These are phyloP conservation scores for Alethe diademata DNA, from an alignment of 2,113 vertebrate genomes.

Conservation along the genomic window DNA sequence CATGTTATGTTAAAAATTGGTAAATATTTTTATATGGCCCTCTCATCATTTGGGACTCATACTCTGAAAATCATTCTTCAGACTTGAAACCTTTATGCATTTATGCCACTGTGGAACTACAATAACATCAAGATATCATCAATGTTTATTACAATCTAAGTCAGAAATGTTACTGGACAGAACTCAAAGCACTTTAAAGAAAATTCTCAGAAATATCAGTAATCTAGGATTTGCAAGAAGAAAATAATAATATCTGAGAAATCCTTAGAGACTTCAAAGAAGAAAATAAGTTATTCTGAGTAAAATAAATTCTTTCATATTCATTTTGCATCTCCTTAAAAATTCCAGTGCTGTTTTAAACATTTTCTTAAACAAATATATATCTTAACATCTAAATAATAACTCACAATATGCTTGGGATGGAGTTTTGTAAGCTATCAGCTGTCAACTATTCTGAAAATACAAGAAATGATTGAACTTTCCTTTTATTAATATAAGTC, in stretches of 20 bases:
- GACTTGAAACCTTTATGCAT: background rate
- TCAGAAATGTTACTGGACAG: background rate
- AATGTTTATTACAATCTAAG: background rate
- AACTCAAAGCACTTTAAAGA: background rate
- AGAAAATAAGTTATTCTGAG: background rate
- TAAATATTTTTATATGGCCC: background rate
- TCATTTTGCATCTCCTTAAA: background rate
- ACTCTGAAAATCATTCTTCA: background rate
- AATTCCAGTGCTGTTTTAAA: background rate
- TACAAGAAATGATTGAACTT: background rate
- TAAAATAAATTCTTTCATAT: background rate
- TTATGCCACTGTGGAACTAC: background rate
- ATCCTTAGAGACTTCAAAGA: background rate
- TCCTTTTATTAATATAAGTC: background rate
- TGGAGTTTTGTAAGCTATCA: background rate
- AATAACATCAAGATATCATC: background rate
- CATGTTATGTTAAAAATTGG: background rate
- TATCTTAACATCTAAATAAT: background rate
- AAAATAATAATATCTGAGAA: background rate
- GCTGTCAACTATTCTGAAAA: background rate
- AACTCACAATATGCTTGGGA: background rate
- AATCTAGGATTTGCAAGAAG: background rate
- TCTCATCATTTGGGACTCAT: background rate
- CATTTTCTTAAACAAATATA: background rate
- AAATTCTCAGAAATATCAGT: background rate